Percentiles rank a stretch among this genome's conserved stretches.
phyloP scores from a whole-genome alignment of 1,140 invertebrate species.

The Bradysia coprophila region DNA sequence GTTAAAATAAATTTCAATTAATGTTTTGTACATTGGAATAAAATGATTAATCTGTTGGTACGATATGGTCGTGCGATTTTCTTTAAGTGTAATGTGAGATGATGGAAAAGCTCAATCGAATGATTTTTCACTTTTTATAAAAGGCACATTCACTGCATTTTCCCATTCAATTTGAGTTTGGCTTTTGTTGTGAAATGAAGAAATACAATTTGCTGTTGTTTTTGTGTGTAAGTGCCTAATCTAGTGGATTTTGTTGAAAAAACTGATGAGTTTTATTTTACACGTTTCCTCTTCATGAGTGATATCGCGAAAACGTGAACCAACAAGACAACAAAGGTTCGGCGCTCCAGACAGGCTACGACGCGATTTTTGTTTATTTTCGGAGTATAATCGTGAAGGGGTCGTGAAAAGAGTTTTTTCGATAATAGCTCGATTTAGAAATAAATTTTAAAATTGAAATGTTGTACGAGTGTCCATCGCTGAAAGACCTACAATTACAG shows the following conservation, averaged over 20 bases:
- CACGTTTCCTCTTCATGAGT: not conserved
- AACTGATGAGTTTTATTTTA: not conserved
- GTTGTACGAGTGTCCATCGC: too few relatives aligned
- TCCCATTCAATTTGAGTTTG: not conserved
- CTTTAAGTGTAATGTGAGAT: too few relatives aligned
- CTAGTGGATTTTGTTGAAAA: not conserved
- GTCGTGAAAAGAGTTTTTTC: too few relatives aligned
- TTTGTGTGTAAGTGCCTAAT: not conserved
- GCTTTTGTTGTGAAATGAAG: not conserved
- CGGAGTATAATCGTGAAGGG: not conserved
- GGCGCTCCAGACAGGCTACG: not conserved
- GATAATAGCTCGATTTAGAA: too few relatives aligned
- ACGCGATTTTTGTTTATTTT: not conserved
- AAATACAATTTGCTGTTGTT: not conserved
- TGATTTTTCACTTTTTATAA: not conserved
- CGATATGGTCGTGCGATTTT: not conserved
- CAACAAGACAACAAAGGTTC: not conserved
- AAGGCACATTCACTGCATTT: not conserved
- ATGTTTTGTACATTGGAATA: too few relatives aligned
- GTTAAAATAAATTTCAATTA: too few relatives aligned
- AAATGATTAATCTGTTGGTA: not conserved
- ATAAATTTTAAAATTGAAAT: too few relatives aligned
- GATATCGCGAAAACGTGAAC: not conserved
- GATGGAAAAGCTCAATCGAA: too few relatives aligned
- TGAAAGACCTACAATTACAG: too few relatives aligned